Base-by-base conservation (phyloP, 2,888 invertebrate genomes). In the Eupithecia inturbata region DNA sequence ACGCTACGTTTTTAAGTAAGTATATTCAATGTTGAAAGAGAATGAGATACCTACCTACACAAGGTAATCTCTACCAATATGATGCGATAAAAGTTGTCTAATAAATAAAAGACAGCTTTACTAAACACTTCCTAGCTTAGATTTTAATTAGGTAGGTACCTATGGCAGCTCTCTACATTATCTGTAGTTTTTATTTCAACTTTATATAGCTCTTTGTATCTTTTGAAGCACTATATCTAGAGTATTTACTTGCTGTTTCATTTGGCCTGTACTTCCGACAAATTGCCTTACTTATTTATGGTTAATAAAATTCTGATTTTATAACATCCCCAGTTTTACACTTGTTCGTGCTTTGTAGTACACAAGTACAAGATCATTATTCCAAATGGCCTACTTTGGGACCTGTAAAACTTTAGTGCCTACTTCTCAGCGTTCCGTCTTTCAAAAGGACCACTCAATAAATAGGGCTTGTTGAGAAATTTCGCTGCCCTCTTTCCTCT, bases 301-400 rank as follows among this genome's bases (percentile, higher is more conserved):
- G 86, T 85, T 88, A 90, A 89, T 89, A 87, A 89, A 89, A 89
- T 89, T 90, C 87, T 85, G 87, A 89, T 89, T 88, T 87, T 87
- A 88, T 88, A 89, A 88, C 86, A 89, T 83, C 81, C 77, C 81
- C 79, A 26, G 84, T 85, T 88, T 87, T 85, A 87, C 84, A 82
- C 84, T 85, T 84, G 83, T 89, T 88, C 85, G 83, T 87, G 83
- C 84, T 80, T 86, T 88, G 86, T 89, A 83, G 74, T 83, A 88
- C 86, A 87, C 80, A 82, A 83, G 75, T 83, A 88, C 86, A 87
- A 80, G 82, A 78, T 81, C 82, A 85, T 89, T 86, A 88, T 85
- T 85, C 80, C 82, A 82, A 84, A 84, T 78, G 78, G 79, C 80
- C 80, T 82, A 80, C 80, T 79, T 73, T 77, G 81, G 60, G 69